phyloP scores from a whole-genome alignment of 2,797 vertebrate species.

The Taenioides sp. region DNA sequence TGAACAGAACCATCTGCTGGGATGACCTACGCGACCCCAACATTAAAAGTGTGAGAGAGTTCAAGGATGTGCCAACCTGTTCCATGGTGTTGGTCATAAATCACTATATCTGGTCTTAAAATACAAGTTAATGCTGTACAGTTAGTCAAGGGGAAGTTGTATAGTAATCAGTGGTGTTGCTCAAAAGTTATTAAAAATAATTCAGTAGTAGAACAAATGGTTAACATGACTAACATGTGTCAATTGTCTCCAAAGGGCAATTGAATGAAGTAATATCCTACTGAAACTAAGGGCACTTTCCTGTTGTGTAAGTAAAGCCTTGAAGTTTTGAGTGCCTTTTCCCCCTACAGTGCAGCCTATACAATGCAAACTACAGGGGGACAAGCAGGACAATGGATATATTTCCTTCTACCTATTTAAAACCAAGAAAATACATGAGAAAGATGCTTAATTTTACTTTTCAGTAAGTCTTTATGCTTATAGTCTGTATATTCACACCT shows the following conservation, averaged over 20 bases:
- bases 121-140: background rate
- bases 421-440: constrained; percentile 48
- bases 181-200: background rate
- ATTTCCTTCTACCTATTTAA: constrained; percentile 50
- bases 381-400: constrained; percentile 51
- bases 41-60: constrained; percentile 3
- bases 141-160: background rate
- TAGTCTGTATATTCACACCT: constrained; percentile 17
- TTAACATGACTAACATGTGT: constrained; percentile 6
- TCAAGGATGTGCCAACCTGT: constrained; percentile 3
- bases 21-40: background rate
- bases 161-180: too few relatives aligned
- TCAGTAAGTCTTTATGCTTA: background rate
- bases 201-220: background rate
- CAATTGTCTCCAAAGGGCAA: constrained; percentile 40
- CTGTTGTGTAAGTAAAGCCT: constrained; percentile 46
- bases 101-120: background rate
- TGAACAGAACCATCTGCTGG: constrained; percentile 15
- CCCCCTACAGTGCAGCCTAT: constrained; percentile 9
- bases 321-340: constrained; percentile 12
- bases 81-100: constrained; percentile 6
- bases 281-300: constrained; percentile 37
- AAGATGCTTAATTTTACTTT: constrained; percentile 24
- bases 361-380: constrained; percentile 52
- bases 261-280: constrained; percentile 18